Evolutionary conservation across 2,113 vertebrate species (phyloP), one percentile per base, ranked within the genome.

Genomic region (Periophthalmus modestus): DNA sequence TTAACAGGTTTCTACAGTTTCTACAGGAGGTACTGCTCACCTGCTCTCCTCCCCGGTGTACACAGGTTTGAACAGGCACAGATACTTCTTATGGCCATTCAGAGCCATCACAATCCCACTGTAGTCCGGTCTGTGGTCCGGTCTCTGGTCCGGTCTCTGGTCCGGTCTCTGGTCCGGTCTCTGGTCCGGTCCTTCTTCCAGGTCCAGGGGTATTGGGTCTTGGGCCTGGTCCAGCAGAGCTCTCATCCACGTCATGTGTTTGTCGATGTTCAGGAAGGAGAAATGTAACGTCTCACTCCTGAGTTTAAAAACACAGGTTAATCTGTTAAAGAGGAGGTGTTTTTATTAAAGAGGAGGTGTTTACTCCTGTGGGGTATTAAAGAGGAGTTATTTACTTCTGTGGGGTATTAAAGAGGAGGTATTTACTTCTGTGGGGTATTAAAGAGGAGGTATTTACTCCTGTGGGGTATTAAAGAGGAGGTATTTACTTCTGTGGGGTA

Each of bases 251-350:
- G 95, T 93, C 0, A 93, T 84, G 91, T 99, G 97, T 75, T 99
- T 99, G 87, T 98, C 96, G 47, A 98, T 90, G 73, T 95, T 98
- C 72, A 99, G 94, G 93, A 99, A 99, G 91, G 98, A 99, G 92
- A 98, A 98, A 75, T 99, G 98, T 15, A 98, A 93, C 0, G 95
- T 95, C 85, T 93, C 92, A 93, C 95, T 97, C 93, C 98, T 98
- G 75, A 77, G 3, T 1, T 12, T 34, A 77, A n/a, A 39, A 4
- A 74, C 34, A 24, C 24, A 13, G 43, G 57, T 59, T 28, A 14
- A 14, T 59, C 11, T 9, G 11, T 43, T 43, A 43, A 43, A 43
- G 39, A 43, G 7, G 39, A 10, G 39, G 7, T 43, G 0, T 43
- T 43, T 28, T 43, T 43, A 2, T 28, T 28, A n/a, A n/a, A n/a